phyloP scores from a whole-genome alignment of 2,113 vertebrate genomes.

The Pao palembangensis region DNA sequence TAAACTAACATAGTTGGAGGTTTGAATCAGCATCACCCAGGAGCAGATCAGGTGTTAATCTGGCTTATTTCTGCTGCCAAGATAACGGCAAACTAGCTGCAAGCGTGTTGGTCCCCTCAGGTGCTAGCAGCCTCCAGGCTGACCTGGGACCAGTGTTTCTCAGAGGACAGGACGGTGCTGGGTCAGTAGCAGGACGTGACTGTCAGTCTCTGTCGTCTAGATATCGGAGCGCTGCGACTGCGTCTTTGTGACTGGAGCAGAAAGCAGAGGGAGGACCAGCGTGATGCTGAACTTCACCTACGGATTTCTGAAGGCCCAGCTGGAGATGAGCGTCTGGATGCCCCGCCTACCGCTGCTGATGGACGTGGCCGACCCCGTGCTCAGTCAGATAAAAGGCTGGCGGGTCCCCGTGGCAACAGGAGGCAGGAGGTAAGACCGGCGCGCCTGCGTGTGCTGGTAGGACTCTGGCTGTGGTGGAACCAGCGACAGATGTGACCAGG shows the following conservation, averaged over 20 bases:
- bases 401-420: conserved; percentile 83
- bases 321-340: conserved; percentile 90
- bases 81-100: no score
- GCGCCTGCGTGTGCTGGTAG: neutral
- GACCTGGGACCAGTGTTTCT: no score
- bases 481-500: neutral
- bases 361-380: conserved; percentile 86
- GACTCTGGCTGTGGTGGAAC: neutral
- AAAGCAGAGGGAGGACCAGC: conserved; percentile 81
- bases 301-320: conserved; percentile 82
- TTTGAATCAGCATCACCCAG: no score
- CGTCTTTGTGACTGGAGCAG: conserved; percentile 88
- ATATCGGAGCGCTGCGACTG: conserved; percentile 90
- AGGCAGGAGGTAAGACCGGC: conserved; percentile 79
- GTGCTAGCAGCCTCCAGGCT: no score
- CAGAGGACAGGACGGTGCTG: no score
- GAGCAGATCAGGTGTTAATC: no score
- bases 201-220: conserved; percentile 67
- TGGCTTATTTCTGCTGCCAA: no score
- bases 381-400: conserved; percentile 96
- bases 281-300: conserved; percentile 87
- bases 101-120: no score
- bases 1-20: no score
- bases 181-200: no score
- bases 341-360: conserved; percentile 87